These are phyloP conservation scores for Tupiocoris notatus DNA, from an alignment of 2,888 invertebrate species.

Conservation along the genomic window DNA sequence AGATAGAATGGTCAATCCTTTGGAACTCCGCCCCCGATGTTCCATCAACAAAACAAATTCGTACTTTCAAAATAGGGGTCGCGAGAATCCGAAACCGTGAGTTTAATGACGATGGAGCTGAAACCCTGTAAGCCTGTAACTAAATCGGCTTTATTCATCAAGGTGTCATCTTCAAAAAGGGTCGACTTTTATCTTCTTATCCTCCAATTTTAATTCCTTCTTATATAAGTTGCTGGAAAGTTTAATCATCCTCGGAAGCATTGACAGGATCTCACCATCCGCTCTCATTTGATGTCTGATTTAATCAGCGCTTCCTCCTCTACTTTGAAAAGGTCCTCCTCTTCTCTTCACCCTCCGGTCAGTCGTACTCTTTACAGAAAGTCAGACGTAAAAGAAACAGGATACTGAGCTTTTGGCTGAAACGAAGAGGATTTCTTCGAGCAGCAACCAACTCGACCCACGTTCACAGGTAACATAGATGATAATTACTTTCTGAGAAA, in stretches of 20 bases:
- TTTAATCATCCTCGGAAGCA: slow-evolving; percentile 33
- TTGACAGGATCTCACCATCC: neutral
- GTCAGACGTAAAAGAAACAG: neutral
- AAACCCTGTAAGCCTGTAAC: slow-evolving; percentile 28
- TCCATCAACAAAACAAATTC: too few species aligned
- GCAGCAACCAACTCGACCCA: neutral
- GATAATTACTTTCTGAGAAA: too few species aligned
- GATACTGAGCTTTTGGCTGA: neutral
- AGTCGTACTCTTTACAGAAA: neutral
- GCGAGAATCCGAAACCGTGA: neutral
- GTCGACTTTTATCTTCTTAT: slow-evolving; percentile 15
- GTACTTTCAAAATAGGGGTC: too few species aligned
- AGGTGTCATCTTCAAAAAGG: slow-evolving; percentile 26
- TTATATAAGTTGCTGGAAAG: slow-evolving; percentile 33
- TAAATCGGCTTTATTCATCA: slow-evolving; percentile 37
- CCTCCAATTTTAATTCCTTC: slow-evolving; percentile 24
- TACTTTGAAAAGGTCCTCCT: neutral
- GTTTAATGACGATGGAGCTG: neutral
- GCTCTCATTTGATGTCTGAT: slow-evolving; percentile 19
- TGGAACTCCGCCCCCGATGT: too few species aligned
- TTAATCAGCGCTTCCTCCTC: slow-evolving; percentile 8
- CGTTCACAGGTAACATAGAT: too few species aligned
- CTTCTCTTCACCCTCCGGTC: neutral
- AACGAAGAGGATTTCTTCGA: neutral
- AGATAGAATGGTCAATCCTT: too few species aligned